These are phyloP conservation scores for Muraenolepis orangiensis DNA, from an alignment of 2,797 vertebrate genomes.

Conservation along the genomic window DNA sequence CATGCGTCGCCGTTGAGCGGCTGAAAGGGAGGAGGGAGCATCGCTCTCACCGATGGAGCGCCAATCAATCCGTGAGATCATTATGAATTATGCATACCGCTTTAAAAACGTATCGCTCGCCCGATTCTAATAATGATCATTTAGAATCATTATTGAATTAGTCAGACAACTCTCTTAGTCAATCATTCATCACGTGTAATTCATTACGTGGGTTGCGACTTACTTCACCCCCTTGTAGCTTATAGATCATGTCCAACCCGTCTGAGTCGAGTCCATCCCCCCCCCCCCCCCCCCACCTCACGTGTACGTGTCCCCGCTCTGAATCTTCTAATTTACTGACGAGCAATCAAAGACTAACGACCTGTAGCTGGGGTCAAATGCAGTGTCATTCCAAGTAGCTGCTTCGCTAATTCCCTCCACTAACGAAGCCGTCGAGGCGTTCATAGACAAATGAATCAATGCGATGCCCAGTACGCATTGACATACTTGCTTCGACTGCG, in stretches of 20 bases:
- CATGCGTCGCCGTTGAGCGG: background rate
- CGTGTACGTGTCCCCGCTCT: background rate
- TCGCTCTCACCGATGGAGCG: background rate
- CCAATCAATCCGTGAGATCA: background rate
- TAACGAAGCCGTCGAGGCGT: conserved; percentile 20
- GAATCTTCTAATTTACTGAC: conserved; percentile 9
- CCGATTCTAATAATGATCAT: background rate
- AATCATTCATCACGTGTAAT: background rate
- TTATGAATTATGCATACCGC: background rate
- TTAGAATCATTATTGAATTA: background rate
- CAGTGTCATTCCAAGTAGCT: conserved; percentile 23
- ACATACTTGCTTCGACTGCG: conserved; percentile 48
- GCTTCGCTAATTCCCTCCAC: conserved; percentile 17
- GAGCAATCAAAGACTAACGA: conserved; percentile 18
- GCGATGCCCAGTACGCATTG: conserved; percentile 39
- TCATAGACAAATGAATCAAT: conserved; percentile 42
- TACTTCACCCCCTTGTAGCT: background rate
- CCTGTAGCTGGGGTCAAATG: background rate
- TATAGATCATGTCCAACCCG: too few relatives aligned
- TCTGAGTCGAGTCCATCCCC: background rate
- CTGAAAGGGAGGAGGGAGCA: background rate
- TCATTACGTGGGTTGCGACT: background rate
- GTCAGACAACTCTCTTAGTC: background rate
- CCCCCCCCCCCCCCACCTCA: too few relatives aligned
- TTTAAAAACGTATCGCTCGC: background rate